phyloP scores from a whole-genome alignment of 2,113 vertebrate species.

The Choloepus hoffmanni region DNA sequence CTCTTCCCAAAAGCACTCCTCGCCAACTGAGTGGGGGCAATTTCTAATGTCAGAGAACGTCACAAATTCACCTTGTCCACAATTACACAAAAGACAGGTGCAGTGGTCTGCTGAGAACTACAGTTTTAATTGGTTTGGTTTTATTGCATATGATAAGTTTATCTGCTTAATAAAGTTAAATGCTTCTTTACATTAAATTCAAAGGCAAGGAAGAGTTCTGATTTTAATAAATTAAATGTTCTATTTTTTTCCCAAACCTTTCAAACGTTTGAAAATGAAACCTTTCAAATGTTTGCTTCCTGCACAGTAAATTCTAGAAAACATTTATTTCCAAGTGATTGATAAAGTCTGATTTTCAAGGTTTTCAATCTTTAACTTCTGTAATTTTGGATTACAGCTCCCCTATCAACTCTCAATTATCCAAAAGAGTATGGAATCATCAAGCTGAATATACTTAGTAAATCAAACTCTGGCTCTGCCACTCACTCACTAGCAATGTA shows the following conservation, averaged over 20 bases:
- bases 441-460: not conserved
- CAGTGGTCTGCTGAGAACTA: not conserved
- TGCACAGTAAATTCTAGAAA: constrained; percentile 1
- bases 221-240: constrained; percentile 26
- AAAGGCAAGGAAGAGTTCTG: not conserved
- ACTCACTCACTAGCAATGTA: not conserved
- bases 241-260: not conserved
- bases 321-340: not conserved
- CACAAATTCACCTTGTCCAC: not conserved
- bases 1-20: not conserved
- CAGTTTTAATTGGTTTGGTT: not conserved
- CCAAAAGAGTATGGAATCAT: not conserved
- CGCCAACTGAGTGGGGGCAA: not conserved
- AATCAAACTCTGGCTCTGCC: not conserved
- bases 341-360: constrained; percentile 29
- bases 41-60: not conserved
- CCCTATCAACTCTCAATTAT: not conserved
- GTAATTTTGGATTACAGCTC: not conserved
- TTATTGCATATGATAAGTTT: not conserved
- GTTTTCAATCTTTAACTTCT: constrained; percentile 4
- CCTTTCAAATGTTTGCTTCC: constrained; percentile 17
- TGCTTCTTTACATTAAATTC: not conserved
- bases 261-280: not conserved
- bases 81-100: not conserved
- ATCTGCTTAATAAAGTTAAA: not conserved